Base-by-base conservation (phyloP, 2,888 invertebrate species). In the Chesias legatella region DNA sequence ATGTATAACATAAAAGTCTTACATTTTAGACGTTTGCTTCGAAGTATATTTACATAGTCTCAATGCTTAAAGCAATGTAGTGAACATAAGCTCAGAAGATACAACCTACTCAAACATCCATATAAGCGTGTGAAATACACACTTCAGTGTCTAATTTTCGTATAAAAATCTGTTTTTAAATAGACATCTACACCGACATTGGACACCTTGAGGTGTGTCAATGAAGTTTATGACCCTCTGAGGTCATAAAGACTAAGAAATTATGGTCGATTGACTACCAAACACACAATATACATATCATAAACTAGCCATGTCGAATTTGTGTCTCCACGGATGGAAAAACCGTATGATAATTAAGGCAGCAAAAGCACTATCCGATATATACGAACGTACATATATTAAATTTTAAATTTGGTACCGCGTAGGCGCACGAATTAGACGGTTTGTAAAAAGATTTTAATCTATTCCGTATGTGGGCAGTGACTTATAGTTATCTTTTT, bases 351-450 rank as follows among this genome's bases (percentile, higher is more conserved):
- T 78, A 84, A 86, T 82, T 77, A 70, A 17, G 13, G 13, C 13
- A 17, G 13, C 56, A 58, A 56, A 56, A 67, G 49, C 43, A 53
- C 58, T 58, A 65, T 58, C 57, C 60, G 59, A 56, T 55, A 60
- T 61, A 62, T 64, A 57, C 54, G 60, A 41, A 66, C 60, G 56
- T 56, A 56, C 58, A 56, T 66, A 67, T 67, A 73, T 79, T 67
- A 71, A 71, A 74, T 75, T 78, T 69, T 67, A 73, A 76, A 73
- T 80, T 73, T 76, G 72, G 66, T 75, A 59, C 53, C 54, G 79
- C 77, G 86, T 85, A 72, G 85, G 85, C 72, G 81, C 69, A 58
- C 58, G 79, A 82, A 79, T 78, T 79, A 73, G 58, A 57, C 51
- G 71, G 61, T 73, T 62, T 73, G 62, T 79, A 73, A 73, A 73